Evolutionary conservation across 2,113 vertebrate genomes (phyloP), one percentile per base, ranked within the genome.

Genomic region (Prolemur simus): DNA sequence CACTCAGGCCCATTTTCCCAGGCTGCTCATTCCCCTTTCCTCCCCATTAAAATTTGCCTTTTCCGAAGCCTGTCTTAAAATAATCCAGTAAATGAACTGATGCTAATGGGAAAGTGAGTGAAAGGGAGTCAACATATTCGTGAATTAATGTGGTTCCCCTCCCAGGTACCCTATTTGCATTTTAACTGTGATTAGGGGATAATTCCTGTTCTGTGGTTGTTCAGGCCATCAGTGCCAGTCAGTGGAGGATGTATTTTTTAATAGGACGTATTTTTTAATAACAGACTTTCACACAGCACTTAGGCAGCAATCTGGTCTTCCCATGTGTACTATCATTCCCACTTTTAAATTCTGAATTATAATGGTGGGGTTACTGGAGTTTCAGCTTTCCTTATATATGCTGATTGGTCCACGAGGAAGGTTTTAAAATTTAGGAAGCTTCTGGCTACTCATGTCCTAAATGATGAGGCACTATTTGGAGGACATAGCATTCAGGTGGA

Each of bases 31-130:
- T 58, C 68, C n/a, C 56, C 45, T 83, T 66, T 74, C 77, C 34
- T 63, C 27, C 32, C 39, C 5, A 15, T 45, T 52, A 42, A 15
- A 39, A 27, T 8, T 23, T 52, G 52, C 37, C 49, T 91, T 90
- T 95, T 64, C 82, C 11, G 32, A 86, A 64, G n/a, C 52, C 49
- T 25, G 1, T 27, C 39, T 95, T 93, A 81, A 78, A 90, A 94
- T 52, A 69, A 64, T 42, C 81, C 37, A 58, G 77, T 64, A 91
- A 93, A 95, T 74, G 85, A 92, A 34, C 89, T 93, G 97, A 74
- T 20, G 63, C 82, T 87, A 58, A 84, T 87, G 37, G 37, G 69
- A 52, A 86, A 78, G 29, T 60, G 56, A 89, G n/a, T 23, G 45
- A 32, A 94, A 81, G 39, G 85, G 86, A 95, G 80, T 84, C 76